Percentiles rank a stretch among this genome's conserved stretches.
phyloP scores from a whole-genome alignment of 2,113 vertebrate genomes.

The Cygnus buccinator region DNA sequence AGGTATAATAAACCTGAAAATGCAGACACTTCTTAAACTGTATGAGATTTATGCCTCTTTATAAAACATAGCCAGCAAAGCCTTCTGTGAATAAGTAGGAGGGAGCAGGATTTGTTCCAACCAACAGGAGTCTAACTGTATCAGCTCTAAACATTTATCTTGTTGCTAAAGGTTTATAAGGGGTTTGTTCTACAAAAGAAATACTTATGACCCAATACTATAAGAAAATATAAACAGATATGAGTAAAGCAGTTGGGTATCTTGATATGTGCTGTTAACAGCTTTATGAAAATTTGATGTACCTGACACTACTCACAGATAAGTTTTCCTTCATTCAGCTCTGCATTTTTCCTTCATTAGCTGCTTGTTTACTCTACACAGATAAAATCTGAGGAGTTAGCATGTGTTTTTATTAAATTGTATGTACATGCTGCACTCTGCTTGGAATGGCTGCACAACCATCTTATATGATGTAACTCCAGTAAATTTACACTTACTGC shows the following conservation, averaged over 20 bases:
- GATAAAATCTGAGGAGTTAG: slow-evolving; percentile 16
- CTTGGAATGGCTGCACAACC: not conserved
- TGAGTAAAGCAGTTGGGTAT: slow-evolving; percentile 3
- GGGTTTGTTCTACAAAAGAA: slow-evolving; percentile 22
- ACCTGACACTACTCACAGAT: not conserved
- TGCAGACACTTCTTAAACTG: not conserved
- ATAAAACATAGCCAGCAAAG: not conserved
- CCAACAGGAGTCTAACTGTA: not conserved
- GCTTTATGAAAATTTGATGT: not conserved
- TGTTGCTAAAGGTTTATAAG: not conserved
- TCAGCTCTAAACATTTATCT: not conserved
- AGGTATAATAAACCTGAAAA: not conserved
- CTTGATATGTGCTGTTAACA: not conserved
- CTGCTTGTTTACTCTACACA: not conserved
- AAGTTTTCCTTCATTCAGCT: not conserved
- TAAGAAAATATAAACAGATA: slow-evolving; percentile 21
- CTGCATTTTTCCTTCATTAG: not conserved
- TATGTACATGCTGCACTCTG: not conserved
- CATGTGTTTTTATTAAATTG: not conserved
- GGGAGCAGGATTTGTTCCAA: not conserved
- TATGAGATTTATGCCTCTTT: not conserved
- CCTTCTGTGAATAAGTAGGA: not conserved
- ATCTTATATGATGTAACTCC: not conserved
- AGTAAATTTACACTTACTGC: not conserved
- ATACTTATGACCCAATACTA: not conserved